phyloP scores from a whole-genome alignment of 2,888 invertebrate species.

The Eupithecia inturbata region DNA sequence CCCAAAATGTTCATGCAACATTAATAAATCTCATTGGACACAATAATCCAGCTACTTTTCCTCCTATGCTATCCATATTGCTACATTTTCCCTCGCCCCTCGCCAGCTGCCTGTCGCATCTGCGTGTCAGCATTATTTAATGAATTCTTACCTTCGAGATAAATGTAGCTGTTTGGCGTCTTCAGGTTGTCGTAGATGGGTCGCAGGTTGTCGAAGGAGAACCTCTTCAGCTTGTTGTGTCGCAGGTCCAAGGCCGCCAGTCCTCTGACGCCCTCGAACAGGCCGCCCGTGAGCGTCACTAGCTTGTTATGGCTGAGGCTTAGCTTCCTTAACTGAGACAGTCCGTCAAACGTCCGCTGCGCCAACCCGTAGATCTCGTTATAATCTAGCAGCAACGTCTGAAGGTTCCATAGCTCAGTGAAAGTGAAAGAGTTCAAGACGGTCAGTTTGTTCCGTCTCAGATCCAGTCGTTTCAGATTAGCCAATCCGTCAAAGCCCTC shows the following conservation, averaged over 20 bases:
- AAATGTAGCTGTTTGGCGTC: conserved; percentile 88
- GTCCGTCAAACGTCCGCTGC: conserved; percentile 90
- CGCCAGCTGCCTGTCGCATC: not conserved
- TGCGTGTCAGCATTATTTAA: conserved; percentile 4
- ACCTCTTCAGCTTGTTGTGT: conserved; percentile 89
- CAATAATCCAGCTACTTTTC: conserved; percentile 3
- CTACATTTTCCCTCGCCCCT: not conserved
- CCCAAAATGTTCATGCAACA: not conserved
- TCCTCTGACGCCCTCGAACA: conserved; percentile 88
- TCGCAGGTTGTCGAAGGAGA: conserved; percentile 89
- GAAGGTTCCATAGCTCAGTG: conserved; percentile 89
- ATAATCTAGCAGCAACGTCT: conserved; percentile 88
- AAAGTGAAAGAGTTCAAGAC: conserved; percentile 91
- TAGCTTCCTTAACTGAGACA: conserved; percentile 88
- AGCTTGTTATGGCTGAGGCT: conserved; percentile 90
- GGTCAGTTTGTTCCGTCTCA: conserved; percentile 89
- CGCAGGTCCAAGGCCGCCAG: conserved; percentile 90
- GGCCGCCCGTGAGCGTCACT: conserved; percentile 87
- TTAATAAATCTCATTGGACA: not conserved
- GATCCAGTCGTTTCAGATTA: conserved; percentile 88
- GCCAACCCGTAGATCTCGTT: conserved; percentile 89
- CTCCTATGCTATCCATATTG: not conserved
- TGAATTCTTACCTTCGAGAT: conserved; percentile 76
- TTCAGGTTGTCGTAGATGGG: conserved; percentile 91
- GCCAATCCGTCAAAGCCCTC: conserved; percentile 91